Evolutionary conservation across 2,113 vertebrate species (phyloP), one percentile per base, ranked within the genome.

Genomic region (Hippoglossus stenolepis): DNA sequence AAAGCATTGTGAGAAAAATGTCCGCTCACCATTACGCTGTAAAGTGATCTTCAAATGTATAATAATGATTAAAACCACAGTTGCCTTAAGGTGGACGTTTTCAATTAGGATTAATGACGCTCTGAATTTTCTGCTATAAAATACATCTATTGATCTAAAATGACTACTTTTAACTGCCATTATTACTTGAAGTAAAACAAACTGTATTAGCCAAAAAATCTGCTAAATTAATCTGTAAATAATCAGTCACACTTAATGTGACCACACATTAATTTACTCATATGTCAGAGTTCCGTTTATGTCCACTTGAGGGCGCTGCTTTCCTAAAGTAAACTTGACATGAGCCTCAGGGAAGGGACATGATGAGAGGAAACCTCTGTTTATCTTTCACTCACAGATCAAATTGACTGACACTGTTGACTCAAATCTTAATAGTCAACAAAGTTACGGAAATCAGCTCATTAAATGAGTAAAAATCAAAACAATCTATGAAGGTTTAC

Each of bases 261-360:
- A 59, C 59, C 69, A 78, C 70, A 73, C 15, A 61, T 40, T 2
- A 14, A 51, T 75, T 60, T 40, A 12, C 21, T 56, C 6, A 65
- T 24, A 5, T 28, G 12, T 6, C 71, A 84, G 51, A 60, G 38
- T 87, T 85, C 45, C 45, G 23, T 17, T 51, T 66, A 58, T 76
- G 21, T 23, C 80, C 91, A 89, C 85, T 6, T 24, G 90, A 65
- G 70, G 89, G 43, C 77, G 20, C 82, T 88, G 75, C 58, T 83
- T 75, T 45, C 63, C 28, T 23, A 78, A 64, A 75, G 35, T 59
- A 71, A 7, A 54, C 14, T 11, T n/a, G 1, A 21, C 15, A 11
- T 51, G 51, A 7, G 43, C 21, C 54, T 54, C 51, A 54, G 21
- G 21, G 54, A 14, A 28, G 35, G 45, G 51, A 66, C 13, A 21